Base-by-base conservation (phyloP, 2,113 vertebrate species). In the Amphiprion percula region DNA sequence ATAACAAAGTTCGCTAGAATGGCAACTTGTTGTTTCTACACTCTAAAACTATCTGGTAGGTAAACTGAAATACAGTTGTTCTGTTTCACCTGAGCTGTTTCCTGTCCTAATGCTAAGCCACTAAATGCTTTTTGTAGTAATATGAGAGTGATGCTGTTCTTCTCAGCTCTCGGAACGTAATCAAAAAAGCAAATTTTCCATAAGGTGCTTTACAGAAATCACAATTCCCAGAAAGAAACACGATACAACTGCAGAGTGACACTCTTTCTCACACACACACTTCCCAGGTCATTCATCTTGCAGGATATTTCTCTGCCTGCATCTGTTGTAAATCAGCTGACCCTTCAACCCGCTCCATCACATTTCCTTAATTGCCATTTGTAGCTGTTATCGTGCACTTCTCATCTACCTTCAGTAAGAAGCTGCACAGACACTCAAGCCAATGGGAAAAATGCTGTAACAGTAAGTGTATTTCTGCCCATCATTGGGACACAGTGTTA, bases 231-330 rank as follows among this genome's bases (percentile, higher is more conserved):
- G 30, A 30, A 30, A 30, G 30, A 44, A 30, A 64, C 21, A 46
- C 5, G 55, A 55, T 49, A 63, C 68, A 52, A 59, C 44, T 41
- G 37, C 0, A 39, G 16, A 24, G 37, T 58, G 39, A 70, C 50
- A 53, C 41, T 49, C 61, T 70, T 28, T 52, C 5, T 10, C 23
- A 50, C 53, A 55, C 37, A 56, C 33, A 24, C 24, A 39, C 44
- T 11, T 78, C n/a, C 66, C 50, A 61, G 68, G 77, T 78, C 53
- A 41, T 77, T 70, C 50, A 46, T 76, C 76, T 64, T 30, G 37
- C 44, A 15, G 72, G 77, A 75, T 41, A 68, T 83, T 74, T 76
- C 33, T 60, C 44, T 76, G 12, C 30, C 17, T 39, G 55, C 44
- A 64, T 65, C 52, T 59, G 26, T 12, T 77, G 46, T 55, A 67